A percentile compares a stretch with the other conserved stretches of the same genome.
phyloP scores from a whole-genome alignment of 2,797 vertebrate genomes.

The Gymnodraco acuticeps region DNA sequence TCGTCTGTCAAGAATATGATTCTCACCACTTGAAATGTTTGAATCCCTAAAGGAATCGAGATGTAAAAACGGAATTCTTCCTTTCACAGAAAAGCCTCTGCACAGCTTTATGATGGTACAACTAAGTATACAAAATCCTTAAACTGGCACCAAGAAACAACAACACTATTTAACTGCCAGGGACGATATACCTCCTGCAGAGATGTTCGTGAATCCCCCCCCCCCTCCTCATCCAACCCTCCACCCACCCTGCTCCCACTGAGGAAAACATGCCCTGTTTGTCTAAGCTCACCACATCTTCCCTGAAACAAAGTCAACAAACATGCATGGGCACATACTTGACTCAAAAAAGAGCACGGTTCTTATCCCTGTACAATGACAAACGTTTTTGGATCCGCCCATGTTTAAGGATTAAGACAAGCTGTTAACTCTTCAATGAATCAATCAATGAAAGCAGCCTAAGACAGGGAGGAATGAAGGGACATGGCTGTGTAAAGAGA shows the following conservation, averaged over 20 bases:
- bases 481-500: slow-evolving; percentile 20
- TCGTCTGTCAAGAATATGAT: slow-evolving; percentile 44
- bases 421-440: slow-evolving; percentile 51
- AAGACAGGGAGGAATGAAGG: slow-evolving; percentile 24
- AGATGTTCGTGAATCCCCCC: slow-evolving; percentile 62
- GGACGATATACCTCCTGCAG: slow-evolving; percentile 62
- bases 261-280: slow-evolving; percentile 74
- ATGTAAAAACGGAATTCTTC: slow-evolving; percentile 44
- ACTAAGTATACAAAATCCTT: slow-evolving; percentile 49
- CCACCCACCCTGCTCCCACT: slow-evolving; percentile 63
- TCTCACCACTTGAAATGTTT: slow-evolving; percentile 42
- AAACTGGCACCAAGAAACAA: slow-evolving; percentile 58
- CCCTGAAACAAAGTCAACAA: slow-evolving; percentile 76
- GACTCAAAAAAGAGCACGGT: slow-evolving; percentile 63
- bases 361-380: slow-evolving; percentile 68
- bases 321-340: slow-evolving; percentile 77
- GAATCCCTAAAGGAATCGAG: slow-evolving; percentile 27
- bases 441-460: slow-evolving; percentile 24
- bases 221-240: slow-evolving; percentile 24
- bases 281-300: slow-evolving; percentile 76
- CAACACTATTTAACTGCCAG: slow-evolving; percentile 50
- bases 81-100: slow-evolving; percentile 47
- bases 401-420: slow-evolving; percentile 57
- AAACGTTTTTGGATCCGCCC: slow-evolving; percentile 65
- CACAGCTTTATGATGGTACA: slow-evolving; percentile 26